Conservation (phyloP, 2,797 vertebrate species). For the Manis pentadactyla region DNA sequence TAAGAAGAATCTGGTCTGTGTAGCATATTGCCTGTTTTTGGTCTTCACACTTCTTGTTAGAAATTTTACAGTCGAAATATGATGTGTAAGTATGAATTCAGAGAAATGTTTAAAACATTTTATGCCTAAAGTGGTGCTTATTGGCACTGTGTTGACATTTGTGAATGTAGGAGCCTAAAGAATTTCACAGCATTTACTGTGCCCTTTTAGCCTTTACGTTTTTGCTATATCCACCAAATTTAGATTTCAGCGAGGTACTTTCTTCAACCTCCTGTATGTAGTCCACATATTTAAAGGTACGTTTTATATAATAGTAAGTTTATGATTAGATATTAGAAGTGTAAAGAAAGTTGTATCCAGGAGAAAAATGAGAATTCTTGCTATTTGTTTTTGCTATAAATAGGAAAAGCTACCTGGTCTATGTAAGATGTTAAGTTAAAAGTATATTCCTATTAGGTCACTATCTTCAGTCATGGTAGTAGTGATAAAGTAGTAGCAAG, state of each 20-base stretch:
- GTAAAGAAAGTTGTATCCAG: not conserved
- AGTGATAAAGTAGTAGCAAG: not conserved
- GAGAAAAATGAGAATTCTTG: not conserved
- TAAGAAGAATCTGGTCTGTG: not conserved
- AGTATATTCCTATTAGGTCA: not conserved
- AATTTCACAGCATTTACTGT: not conserved
- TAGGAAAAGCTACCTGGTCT: not conserved
- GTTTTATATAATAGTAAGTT: not conserved
- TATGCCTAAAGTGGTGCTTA: not conserved
- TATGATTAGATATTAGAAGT: constrained; percentile 15
- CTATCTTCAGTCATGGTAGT: not conserved
- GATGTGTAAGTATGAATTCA: not conserved
- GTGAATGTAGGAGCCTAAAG: not conserved
- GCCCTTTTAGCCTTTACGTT: not conserved
- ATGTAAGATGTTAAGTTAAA: not conserved
- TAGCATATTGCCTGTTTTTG: not conserved
- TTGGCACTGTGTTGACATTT: not conserved
- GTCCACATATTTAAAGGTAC: not conserved
- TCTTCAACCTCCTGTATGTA: not conserved
- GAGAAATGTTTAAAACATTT: constrained; percentile 7
- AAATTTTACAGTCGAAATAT: not conserved
- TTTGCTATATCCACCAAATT: not conserved
- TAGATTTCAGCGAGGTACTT: not conserved
- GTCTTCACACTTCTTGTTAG: not conserved
- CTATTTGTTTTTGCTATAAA: not conserved